Percentiles rank a stretch among this genome's conserved stretches.
Conservation (phyloP, 2,888 invertebrate genomes). For the Celastrina argiolus region DNA sequence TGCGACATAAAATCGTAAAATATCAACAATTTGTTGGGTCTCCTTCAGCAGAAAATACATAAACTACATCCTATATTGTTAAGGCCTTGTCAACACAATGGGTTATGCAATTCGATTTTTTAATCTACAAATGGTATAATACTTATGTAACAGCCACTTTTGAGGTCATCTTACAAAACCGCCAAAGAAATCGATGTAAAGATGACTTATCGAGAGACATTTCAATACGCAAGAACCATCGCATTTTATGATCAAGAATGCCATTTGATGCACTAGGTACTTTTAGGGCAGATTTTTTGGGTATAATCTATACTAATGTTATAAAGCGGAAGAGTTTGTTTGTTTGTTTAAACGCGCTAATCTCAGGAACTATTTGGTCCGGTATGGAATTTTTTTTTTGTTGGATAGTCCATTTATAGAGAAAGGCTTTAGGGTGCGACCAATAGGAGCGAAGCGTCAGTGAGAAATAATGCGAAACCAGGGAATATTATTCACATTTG, state of each 20-base stretch:
- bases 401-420: too few relatives aligned
- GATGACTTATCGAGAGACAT: conserved; percentile 17
- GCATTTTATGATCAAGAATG: neutral
- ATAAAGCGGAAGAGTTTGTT: too few relatives aligned
- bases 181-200: neutral
- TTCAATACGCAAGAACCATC: neutral
- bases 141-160: conserved; percentile 2
- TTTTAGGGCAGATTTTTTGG: neutral
- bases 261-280: neutral
- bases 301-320: neutral
- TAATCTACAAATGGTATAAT: conserved; percentile 16
- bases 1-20: neutral
- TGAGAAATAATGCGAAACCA: too few relatives aligned
- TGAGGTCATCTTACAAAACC: conserved; percentile 10
- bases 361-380: too few relatives aligned
- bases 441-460: too few relatives aligned
- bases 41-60: neutral
- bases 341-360: too few relatives aligned
- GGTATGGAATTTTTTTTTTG: too few relatives aligned
- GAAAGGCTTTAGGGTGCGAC: too few relatives aligned
- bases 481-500: too few relatives aligned
- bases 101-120: conserved; percentile 8
- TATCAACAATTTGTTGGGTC: neutral
- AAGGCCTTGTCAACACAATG: conserved; percentile 5
- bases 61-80: neutral